Conservation (phyloP, 1,140 invertebrate genomes). For the Thaumatotibia leucotreta region DNA sequence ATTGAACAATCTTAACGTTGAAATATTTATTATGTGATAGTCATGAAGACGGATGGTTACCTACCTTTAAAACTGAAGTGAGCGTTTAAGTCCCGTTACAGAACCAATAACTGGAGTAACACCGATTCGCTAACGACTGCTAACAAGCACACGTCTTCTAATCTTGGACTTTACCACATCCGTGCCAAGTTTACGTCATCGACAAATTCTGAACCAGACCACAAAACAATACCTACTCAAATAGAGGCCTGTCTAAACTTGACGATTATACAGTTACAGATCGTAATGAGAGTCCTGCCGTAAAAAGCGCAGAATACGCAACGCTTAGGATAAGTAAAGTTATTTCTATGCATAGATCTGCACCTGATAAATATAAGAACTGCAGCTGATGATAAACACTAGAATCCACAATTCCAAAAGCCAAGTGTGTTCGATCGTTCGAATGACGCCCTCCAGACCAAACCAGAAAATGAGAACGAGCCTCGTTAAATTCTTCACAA, state of each 20-base stretch:
- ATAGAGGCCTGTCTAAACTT: no score
- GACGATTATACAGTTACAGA: no score
- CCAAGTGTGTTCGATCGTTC: no score
- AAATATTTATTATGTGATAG: no score
- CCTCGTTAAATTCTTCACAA: neutral
- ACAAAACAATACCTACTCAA: no score
- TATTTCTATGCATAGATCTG: no score
- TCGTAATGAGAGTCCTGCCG: no score
- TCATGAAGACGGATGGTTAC: neutral
- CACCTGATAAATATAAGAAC: neutral
- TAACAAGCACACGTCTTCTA: conserved; percentile 27
- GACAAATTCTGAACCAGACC: conserved; percentile 21
- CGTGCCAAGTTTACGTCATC: conserved; percentile 22
- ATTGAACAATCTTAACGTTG: no score
- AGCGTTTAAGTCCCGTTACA: neutral
- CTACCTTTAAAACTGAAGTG: neutral
- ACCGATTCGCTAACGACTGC: conserved; percentile 30
- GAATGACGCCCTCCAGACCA: no score
- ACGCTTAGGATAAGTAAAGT: no score
- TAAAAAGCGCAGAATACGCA: no score
- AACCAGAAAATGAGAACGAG: neutral
- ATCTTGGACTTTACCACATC: conserved; percentile 19
- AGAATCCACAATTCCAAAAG: no score
- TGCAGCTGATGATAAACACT: neutral
- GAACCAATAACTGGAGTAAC: conserved; percentile 15